These are phyloP conservation scores for Styela plicata DNA, from an alignment of 23 tunicate genomes.

Conservation along the genomic window DNA sequence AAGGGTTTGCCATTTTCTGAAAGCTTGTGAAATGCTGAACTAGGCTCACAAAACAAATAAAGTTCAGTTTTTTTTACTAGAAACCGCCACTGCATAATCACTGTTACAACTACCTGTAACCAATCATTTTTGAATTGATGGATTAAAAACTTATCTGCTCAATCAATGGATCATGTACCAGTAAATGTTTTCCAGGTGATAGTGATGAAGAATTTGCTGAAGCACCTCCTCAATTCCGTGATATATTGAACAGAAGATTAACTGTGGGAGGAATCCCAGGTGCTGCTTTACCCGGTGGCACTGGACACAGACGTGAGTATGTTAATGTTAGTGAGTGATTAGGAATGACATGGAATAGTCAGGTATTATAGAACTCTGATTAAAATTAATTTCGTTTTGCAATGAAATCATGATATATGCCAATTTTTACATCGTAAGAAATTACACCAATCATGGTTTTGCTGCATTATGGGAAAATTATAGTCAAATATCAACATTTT, in stretches of 20 bases:
- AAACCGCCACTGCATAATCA: neutral
- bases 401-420: no score
- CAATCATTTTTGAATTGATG: neutral
- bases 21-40: no score
- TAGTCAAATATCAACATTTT: no score
- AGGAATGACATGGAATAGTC: no score
- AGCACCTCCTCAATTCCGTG: conserved; percentile 1
- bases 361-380: no score
- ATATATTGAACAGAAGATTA: conserved; percentile 2
- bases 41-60: no score
- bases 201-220: conserved; percentile 10
- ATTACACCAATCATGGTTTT: no score
- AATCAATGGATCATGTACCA: neutral
- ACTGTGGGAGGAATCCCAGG: neutral
- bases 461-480: no score
- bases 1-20: no score
- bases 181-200: neutral
- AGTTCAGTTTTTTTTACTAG: no score
- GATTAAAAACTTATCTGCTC: neutral
- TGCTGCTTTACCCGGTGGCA: neutral
- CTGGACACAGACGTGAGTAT: neutral
- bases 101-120: neutral
- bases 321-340: neutral
- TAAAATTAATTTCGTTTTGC: no score
- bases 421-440: no score